These are phyloP conservation scores for Calameuta filiformis DNA, from an alignment of 2,888 invertebrate species.

Conservation along the genomic window DNA sequence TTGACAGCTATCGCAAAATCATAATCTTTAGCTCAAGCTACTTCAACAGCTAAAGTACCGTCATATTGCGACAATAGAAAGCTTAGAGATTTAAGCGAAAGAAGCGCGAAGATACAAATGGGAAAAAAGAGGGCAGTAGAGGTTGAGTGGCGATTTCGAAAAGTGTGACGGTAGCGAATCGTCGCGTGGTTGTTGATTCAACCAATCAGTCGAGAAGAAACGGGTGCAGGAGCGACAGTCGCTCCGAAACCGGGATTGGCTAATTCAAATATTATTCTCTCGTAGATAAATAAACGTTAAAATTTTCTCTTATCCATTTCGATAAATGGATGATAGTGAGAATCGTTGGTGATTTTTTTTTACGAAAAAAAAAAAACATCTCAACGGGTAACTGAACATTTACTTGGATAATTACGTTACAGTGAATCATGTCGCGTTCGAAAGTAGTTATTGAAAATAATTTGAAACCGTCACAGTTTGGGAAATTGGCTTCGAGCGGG, in stretches of 20 bases:
- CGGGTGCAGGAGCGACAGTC: neutral
- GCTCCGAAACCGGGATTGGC: neutral
- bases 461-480: slow-evolving; percentile 17
- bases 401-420: neutral
- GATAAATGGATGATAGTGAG: neutral
- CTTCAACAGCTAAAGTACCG: neutral
- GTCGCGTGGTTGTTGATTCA: neutral
- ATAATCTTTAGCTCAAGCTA: neutral
- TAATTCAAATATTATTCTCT: neutral
- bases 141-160: neutral
- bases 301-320: neutral
- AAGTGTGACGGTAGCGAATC: neutral
- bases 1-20: neutral
- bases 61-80: neutral
- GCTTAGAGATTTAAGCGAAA: neutral
- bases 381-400: neutral
- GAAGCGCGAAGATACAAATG: neutral
- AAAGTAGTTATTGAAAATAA: slow-evolving; percentile 19
- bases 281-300: neutral
- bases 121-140: neutral
- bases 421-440: slow-evolving; percentile 2
- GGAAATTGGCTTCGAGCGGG: neutral
- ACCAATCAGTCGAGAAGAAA: neutral
- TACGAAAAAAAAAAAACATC: neutral
- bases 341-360: neutral